Evolutionary conservation across 2,797 vertebrate genomes (phyloP), one percentile per base, ranked within the genome.

Genomic region (Pipistrellus kuhlii): DNA sequence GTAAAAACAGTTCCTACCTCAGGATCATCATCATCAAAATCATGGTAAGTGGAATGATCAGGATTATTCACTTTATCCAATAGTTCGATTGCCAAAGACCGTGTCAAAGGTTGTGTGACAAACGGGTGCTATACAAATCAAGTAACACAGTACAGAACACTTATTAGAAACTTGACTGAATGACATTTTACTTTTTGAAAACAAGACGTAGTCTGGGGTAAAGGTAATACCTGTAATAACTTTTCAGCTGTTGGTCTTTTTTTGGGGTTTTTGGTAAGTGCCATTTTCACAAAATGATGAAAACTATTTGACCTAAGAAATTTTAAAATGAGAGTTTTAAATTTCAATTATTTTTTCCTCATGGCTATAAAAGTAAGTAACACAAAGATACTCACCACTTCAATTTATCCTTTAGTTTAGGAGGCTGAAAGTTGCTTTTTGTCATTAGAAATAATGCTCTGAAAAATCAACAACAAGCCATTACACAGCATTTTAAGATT

Each of bases 371-470:
- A 96, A 77, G 38, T 87, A 96, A 96, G 32, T 35, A 94, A 64
- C 9, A 89, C 17, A 82, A 96, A 97, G 80, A 71, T 55, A 88
- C 95, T 98, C 98, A 99, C 99, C 99, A 99, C 86, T 99, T 99
- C 94, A 99, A 96, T 98, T 99, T 99, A 97, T 99, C 99, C 98
- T 99, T 99, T 97, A 99, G 98, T 97, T 99, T 99, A 21, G 99
- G 99, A 95, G 99, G 99, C 96, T 99, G 99, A 97, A 99, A 99
- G 98, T 99, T 99, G 98, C 99, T 99, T 98, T 99, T 99, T 6
- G 99, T 99, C 99, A 99, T 99, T 97, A 99, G 97, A 98, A 99
- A 99, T 93, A 99, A 98, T 90, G 99, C 99, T 98, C 99, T 99
- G 97, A 98, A 98, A 98, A 98, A 84, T n/a, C 53, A 96, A 91